Conservation (phyloP, 2,888 invertebrate species). For the Cheilosia urbana region DNA sequence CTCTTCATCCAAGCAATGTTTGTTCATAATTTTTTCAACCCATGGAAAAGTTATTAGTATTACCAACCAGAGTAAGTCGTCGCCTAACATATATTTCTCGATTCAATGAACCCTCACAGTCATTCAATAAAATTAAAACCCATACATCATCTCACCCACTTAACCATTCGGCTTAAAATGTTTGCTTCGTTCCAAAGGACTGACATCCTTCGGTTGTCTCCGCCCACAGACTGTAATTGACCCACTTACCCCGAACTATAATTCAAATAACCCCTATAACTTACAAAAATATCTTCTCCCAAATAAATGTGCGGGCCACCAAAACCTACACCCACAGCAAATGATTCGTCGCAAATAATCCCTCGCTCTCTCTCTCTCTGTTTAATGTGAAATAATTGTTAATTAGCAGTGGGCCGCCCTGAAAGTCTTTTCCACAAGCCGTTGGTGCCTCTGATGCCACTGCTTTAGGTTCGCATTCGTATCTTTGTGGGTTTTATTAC, state of each 20-base stretch:
- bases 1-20: too few species aligned
- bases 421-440: conserved; percentile 17
- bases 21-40: too few species aligned
- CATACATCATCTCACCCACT: background rate
- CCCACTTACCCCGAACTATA: conserved; percentile 51
- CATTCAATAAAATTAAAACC: too few species aligned
- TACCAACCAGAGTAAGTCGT: too few species aligned
- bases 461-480: background rate
- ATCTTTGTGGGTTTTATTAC: conserved; percentile 55
- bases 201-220: background rate
- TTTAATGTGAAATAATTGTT: conserved; percentile 72
- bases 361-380: conserved; percentile 20
- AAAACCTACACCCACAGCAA: conserved; percentile 7
- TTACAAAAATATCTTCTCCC: conserved; percentile 35
- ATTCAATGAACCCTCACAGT: background rate
- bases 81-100: background rate
- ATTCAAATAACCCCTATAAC: conserved; percentile 64
- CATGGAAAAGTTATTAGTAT: too few species aligned
- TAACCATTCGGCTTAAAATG: background rate
- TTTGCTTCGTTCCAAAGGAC: conserved; percentile 9
- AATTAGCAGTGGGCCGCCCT: conserved; percentile 59
- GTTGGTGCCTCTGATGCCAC: background rate
- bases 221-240: conserved; percentile 22
- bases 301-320: conserved; percentile 43
- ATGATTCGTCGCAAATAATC: conserved; percentile 44